Percentiles rank a stretch among this genome's conserved stretches.
Conservation (phyloP, 2,888 invertebrate species). For the Brachyopa scutellaris region DNA sequence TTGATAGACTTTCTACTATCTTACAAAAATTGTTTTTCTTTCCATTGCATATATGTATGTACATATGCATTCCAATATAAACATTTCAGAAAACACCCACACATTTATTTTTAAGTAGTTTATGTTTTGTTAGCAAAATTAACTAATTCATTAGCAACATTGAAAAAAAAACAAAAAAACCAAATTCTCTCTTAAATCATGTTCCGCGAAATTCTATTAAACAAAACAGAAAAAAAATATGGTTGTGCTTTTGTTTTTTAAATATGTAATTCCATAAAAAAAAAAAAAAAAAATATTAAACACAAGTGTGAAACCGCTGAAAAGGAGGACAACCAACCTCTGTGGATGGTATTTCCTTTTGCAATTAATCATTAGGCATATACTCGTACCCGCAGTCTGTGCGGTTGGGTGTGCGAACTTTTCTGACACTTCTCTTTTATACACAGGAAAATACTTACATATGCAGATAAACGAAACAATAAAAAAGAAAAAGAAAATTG, state of each 20-base stretch:
- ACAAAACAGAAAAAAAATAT: too few relatives aligned
- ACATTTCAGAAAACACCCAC: too few relatives aligned
- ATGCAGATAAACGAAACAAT: not conserved
- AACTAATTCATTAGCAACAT: conserved; percentile 20
- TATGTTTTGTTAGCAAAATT: not conserved
- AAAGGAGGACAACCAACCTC: conserved; percentile 42
- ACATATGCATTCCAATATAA: too few relatives aligned
- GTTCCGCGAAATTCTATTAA: conserved; percentile 6
- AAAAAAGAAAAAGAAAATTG: conserved; percentile 22
- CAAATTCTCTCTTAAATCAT: conserved; percentile 10
- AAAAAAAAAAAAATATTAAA: conserved; percentile 1
- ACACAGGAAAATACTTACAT: not conserved
- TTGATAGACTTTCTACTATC: too few relatives aligned
- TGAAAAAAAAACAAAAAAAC: not conserved
- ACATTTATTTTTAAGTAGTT: not conserved
- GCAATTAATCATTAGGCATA: conserved; percentile 51
- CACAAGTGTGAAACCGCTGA: conserved; percentile 32
- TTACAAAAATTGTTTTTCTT: too few relatives aligned
- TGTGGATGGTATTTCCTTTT: conserved; percentile 49
- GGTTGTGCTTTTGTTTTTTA: not conserved
- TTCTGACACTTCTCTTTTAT: conserved; percentile 3
- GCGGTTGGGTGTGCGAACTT: conserved; percentile 14
- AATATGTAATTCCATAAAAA: not conserved
- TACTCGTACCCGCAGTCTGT: too few relatives aligned
- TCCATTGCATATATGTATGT: too few relatives aligned